Conservation (phyloP, 2,113 vertebrate genomes). For the Illadopsis cleaveri region DNA sequence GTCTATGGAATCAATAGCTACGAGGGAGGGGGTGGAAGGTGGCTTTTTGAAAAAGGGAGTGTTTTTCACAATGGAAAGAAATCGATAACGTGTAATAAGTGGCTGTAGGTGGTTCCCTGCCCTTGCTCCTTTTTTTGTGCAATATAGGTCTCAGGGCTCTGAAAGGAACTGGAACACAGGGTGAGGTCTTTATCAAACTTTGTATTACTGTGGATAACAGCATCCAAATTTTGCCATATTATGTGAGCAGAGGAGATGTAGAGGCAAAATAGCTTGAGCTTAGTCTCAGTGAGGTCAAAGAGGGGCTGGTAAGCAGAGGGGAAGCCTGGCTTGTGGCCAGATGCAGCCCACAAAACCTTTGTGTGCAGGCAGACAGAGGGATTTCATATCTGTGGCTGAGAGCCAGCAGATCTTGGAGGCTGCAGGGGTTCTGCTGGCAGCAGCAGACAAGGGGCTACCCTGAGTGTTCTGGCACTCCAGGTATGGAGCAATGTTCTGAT, state of each 20-base stretch:
- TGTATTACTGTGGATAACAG: neutral
- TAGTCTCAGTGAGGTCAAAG: neutral
- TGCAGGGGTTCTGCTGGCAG: neutral
- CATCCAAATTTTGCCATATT: neutral
- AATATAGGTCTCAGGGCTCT: constrained; percentile 10
- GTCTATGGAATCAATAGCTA: constrained; percentile 34
- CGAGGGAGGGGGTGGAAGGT: constrained; percentile 3
- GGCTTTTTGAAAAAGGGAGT: constrained; percentile 7
- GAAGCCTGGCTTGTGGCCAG: neutral
- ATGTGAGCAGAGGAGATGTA: neutral
- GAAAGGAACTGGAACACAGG: constrained; percentile 48
- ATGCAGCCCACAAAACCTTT: neutral
- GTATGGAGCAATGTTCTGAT: neutral
- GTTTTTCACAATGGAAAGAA: constrained; percentile 48
- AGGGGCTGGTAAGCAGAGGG: neutral
- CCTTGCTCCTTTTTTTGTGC: constrained; percentile 36
- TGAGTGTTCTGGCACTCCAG: neutral
- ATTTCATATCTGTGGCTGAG: neutral
- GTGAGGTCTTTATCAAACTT: constrained; percentile 40
- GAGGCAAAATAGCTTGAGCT: neutral
- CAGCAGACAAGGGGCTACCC: neutral
- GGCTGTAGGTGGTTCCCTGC: constrained; percentile 44
- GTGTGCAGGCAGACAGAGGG: neutral
- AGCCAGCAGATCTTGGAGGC: neutral
- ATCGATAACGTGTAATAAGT: constrained; percentile 16